These are phyloP conservation scores for Fissipunctia ypsillon DNA, from an alignment of 2,888 invertebrate species.

Conservation along the genomic window DNA sequence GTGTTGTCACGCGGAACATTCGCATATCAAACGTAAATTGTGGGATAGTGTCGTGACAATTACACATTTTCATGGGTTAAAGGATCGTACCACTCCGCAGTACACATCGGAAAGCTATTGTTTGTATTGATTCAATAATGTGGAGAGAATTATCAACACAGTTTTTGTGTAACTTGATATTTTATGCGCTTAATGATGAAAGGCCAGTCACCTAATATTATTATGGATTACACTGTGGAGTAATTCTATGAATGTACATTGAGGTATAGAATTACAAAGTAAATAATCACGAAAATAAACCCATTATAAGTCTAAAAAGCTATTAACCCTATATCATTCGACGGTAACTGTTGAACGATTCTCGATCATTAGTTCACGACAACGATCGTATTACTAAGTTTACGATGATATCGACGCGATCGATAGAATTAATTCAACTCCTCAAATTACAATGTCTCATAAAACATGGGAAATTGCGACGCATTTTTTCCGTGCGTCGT, in stretches of 20 bases:
- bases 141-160: not conserved
- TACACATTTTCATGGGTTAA: slow-evolving; percentile 74
- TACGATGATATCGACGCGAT: slow-evolving; percentile 53
- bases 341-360: slow-evolving; percentile 35
- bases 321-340: slow-evolving; percentile 33
- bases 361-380: slow-evolving; percentile 50
- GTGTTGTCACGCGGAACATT: slow-evolving; percentile 79
- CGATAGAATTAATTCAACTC: slow-evolving; percentile 62
- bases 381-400: slow-evolving; percentile 50
- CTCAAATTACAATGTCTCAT: slow-evolving; percentile 64
- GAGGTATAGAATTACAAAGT: not conserved
- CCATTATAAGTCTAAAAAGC: slow-evolving; percentile 13
- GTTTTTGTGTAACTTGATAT: not conserved
- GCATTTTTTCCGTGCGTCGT: slow-evolving; percentile 76
- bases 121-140: slow-evolving; percentile 45
- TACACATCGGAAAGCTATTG: slow-evolving; percentile 43
- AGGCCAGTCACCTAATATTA: not conserved
- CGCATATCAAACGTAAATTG: slow-evolving; percentile 80
- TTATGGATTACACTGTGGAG: not conserved
- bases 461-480: slow-evolving; percentile 62
- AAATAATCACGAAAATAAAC: slow-evolving; percentile 10
- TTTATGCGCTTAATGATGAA: not conserved
- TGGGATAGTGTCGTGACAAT: slow-evolving; percentile 73
- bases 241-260: not conserved
- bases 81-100: slow-evolving; percentile 38